Evolutionary conservation across 2,888 invertebrate species (phyloP).

Genomic region (Hydrotaea cyrtoneurina): DNA sequence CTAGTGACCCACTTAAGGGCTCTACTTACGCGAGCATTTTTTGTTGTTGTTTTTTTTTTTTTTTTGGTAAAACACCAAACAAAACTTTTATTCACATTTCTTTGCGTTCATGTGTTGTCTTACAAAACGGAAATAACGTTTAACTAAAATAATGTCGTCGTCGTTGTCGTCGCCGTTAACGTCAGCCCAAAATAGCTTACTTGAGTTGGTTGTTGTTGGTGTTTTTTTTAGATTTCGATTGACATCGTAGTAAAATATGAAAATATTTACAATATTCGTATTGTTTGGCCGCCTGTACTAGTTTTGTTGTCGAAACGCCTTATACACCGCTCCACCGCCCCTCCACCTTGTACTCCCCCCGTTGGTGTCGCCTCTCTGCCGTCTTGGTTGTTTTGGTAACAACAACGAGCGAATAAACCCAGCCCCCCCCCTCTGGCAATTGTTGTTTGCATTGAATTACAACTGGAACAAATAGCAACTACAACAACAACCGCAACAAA

Average conservation of each 20-base stretch:
- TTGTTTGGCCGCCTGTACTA: neutral
- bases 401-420: constrained; percentile 12
- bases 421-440: neutral
- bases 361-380: neutral
- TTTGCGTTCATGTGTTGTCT: neutral
- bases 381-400: neutral
- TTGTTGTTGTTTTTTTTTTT: neutral
- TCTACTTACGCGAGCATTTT: neutral
- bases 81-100: neutral
- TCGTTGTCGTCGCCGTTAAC: neutral
- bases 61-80: neutral
- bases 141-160: neutral
- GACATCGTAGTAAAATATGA: neutral
- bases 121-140: neutral
- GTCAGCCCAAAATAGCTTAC: neutral
- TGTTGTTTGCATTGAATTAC: constrained; percentile 9
- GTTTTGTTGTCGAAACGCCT: neutral
- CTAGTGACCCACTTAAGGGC: neutral
- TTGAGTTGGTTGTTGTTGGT: no score
- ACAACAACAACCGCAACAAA: constrained; percentile 6
- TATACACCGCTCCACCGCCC: no score
- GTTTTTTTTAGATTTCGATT: neutral
- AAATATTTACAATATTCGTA: neutral
- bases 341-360: neutral
- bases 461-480: constrained; percentile 29